Percentiles rank a stretch among this genome's conserved stretches.
Evolutionary conservation across 2,113 vertebrate genomes (phyloP).

Genomic region (Thunnus thynnus): DNA sequence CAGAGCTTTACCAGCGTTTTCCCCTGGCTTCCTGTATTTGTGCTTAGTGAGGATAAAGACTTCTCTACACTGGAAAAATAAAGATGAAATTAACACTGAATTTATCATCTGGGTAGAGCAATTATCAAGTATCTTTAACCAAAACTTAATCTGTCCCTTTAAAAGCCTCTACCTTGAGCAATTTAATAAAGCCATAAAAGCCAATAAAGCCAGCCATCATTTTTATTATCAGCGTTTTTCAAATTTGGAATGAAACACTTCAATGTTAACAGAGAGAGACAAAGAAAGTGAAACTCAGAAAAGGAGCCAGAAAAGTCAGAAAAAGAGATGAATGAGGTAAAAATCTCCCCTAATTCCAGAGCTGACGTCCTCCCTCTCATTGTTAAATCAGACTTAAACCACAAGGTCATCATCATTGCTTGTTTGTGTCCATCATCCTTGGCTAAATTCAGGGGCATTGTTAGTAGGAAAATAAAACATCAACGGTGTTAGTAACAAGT

Average conservation of each 20-base stretch:
- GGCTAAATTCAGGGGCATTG: not conserved
- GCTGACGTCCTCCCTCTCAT: not conserved
- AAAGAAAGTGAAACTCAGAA: not conserved
- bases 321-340: conserved; percentile 15
- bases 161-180: not conserved
- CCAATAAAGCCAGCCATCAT: not conserved
- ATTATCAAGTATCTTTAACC: not conserved
- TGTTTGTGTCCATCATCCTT: conserved; percentile 1
- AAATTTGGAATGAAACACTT: conserved; percentile 6
- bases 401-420: not conserved
- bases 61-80: not conserved
- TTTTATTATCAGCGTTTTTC: not conserved
- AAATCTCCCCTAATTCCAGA: not conserved
- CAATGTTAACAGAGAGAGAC: conserved; percentile 18
- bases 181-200: not conserved
- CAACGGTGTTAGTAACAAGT: conserved; percentile 40
- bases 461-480: not conserved
- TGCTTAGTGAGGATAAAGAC: not conserved
- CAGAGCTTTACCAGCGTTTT: not conserved
- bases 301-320: not conserved
- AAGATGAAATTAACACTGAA: not conserved
- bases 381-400: not conserved
- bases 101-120: not conserved
- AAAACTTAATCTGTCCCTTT: not conserved
- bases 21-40: not conserved